These are phyloP conservation scores for Eilema griseolum DNA, from an alignment of 2,888 invertebrate species.

Conservation along the genomic window DNA sequence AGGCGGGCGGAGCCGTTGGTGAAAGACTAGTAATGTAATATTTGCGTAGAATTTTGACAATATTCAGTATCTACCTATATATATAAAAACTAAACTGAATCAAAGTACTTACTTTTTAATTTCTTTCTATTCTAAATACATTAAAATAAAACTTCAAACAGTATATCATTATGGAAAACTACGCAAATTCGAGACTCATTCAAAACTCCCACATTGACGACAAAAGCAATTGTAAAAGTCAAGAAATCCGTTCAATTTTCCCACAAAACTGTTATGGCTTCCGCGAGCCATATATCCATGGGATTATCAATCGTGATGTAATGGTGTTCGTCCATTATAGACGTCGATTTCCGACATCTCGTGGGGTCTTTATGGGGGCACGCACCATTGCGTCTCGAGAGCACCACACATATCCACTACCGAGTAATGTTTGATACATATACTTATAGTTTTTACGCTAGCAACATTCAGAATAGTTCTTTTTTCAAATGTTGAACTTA, in stretches of 20 bases:
- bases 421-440: conserved; percentile 55
- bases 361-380: conserved; percentile 82
- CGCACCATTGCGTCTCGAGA: conserved; percentile 80
- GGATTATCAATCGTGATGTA: conserved; percentile 86
- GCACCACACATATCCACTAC: conserved; percentile 63
- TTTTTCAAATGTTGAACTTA: too few species aligned
- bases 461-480: conserved; percentile 6
- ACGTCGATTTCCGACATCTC: conserved; percentile 82
- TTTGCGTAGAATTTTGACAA: background rate
- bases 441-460: conserved; percentile 38
- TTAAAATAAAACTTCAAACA: background rate
- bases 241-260: conserved; percentile 81
- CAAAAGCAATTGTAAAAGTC: conserved; percentile 54
- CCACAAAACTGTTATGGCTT: conserved; percentile 87
- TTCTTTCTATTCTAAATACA: background rate
- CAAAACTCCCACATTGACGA: conserved; percentile 14
- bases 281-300: conserved; percentile 81
- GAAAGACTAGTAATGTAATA: too few species aligned
- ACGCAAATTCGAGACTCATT: background rate
- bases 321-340: conserved; percentile 86
- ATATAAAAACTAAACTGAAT: background rate
- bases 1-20: too few species aligned
- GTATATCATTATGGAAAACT: conserved; percentile 1
- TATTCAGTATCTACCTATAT: background rate
- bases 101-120: background rate